Percentiles rank a stretch among this genome's conserved stretches.
phyloP scores from a whole-genome alignment of 2,888 invertebrate species.

The Pseudococcus viburni region DNA sequence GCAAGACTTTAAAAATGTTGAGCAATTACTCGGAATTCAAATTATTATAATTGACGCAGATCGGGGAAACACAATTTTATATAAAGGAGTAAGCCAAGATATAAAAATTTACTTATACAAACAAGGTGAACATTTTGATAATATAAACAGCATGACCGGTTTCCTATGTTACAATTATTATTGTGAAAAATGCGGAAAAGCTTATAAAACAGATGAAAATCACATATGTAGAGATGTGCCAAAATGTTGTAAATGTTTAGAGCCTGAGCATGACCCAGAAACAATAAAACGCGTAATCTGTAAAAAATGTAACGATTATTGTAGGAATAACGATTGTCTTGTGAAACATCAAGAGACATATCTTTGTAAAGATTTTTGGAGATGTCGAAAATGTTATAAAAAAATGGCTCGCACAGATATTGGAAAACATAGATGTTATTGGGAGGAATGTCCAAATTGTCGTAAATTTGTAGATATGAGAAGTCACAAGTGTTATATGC shows the following conservation, averaged over 20 bases:
- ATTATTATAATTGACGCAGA: background rate
- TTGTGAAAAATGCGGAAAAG: constrained; percentile 44
- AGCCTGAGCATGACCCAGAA: background rate
- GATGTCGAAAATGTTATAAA: background rate
- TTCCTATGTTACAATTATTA: background rate
- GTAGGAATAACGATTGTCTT: background rate
- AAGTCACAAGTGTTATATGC: background rate
- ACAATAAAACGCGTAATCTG: background rate
- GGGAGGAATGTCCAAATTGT: background rate
- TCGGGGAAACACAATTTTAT: background rate
- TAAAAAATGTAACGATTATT: background rate
- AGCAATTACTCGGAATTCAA: background rate
- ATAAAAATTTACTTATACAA: constrained; percentile 28
- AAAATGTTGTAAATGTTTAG: background rate
- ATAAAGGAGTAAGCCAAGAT: background rate
- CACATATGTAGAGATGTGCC: background rate
- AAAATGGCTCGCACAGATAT: background rate
- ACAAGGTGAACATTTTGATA: constrained; percentile 22
- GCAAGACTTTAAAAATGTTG: constrained; percentile 40
- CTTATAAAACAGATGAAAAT: constrained; percentile 27
- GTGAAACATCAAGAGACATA: too few species aligned
- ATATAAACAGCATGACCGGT: background rate
- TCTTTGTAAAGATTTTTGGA: too few species aligned
- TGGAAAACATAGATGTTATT: background rate
- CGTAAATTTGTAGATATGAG: background rate